A percentile compares a stretch with the other conserved stretches of the same genome.
Evolutionary conservation across 2,797 vertebrate genomes (phyloP).

Genomic region (Ataeniobius toweri): DNA sequence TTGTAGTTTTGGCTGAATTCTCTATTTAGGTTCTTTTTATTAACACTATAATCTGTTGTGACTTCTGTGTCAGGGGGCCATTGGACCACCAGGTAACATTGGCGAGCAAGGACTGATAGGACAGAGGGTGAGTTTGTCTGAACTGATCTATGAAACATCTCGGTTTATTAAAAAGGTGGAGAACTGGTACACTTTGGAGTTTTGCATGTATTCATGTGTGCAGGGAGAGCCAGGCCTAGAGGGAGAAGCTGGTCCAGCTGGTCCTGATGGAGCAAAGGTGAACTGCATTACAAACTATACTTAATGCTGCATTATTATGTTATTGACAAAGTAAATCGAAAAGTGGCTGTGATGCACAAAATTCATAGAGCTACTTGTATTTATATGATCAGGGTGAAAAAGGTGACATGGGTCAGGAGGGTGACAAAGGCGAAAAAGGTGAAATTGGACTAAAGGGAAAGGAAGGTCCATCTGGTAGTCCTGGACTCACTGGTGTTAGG

Average conservation of each 20-base stretch:
- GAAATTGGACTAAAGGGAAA: slow-evolving; percentile 90
- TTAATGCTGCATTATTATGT: background rate
- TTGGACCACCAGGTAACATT: slow-evolving; percentile 85
- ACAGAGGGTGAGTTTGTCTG: slow-evolving; percentile 83
- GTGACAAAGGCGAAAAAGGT: slow-evolving; percentile 91
- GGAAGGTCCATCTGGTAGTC: slow-evolving; percentile 87
- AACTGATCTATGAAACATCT: slow-evolving; percentile 9
- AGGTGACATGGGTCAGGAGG: slow-evolving; percentile 91
- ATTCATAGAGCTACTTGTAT: background rate
- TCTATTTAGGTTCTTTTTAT: background rate
- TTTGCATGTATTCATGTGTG: slow-evolving; percentile 29
- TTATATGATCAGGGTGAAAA: slow-evolving; percentile 88
- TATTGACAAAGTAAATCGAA: background rate
- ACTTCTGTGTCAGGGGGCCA: slow-evolving; percentile 82
- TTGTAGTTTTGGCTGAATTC: background rate
- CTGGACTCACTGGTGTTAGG: slow-evolving; percentile 88
- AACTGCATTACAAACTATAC: slow-evolving; percentile 10
- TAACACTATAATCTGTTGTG: background rate
- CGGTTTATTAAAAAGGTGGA: background rate
- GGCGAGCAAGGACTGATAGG: slow-evolving; percentile 93
- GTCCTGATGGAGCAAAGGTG: slow-evolving; percentile 93
- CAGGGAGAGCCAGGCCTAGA: slow-evolving; percentile 93
- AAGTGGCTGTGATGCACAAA: background rate
- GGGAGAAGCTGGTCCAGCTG: slow-evolving; percentile 86
- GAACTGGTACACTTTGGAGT: slow-evolving; percentile 8